Evolutionary conservation across 2,888 invertebrate species (phyloP).

Genomic region (Clanis bilineata): DNA sequence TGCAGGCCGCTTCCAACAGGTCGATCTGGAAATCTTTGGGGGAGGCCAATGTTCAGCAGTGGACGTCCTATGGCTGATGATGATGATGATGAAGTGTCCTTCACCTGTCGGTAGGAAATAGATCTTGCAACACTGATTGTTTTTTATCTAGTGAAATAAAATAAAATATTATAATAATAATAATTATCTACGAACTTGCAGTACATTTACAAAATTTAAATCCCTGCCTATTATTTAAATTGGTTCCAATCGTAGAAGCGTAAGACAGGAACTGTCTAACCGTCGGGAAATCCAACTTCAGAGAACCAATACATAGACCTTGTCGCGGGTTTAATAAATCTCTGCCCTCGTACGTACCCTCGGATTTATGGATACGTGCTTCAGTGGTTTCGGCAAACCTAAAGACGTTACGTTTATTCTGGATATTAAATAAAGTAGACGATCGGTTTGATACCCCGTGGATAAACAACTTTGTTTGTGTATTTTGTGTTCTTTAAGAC

Average conservation of each 20-base stretch:
- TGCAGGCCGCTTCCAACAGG: no score
- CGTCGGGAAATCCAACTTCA: neutral
- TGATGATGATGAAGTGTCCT: no score
- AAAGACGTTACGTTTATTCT: constrained; percentile 4
- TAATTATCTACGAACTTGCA: neutral
- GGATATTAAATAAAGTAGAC: constrained; percentile 2
- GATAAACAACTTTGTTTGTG: no score
- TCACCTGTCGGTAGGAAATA: no score
- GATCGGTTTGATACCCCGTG: no score
- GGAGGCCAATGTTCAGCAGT: no score
- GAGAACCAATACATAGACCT: neutral
- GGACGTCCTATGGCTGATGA: no score
- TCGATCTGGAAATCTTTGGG: no score
- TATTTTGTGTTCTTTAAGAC: no score
- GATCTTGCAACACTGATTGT: no score
- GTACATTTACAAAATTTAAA: neutral
- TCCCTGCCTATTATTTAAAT: neutral
- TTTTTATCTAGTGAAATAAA: no score
- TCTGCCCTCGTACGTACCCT: neutral
- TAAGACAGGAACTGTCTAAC: neutral
- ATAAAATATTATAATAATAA: no score
- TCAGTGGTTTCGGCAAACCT: neutral
- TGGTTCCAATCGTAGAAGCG: neutral
- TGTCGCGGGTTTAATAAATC: constrained; percentile 12
- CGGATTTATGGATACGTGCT: constrained; percentile 9